These are phyloP conservation scores for Metopolophium dirhodum DNA, from an alignment of 1,140 invertebrate genomes.

Conservation along the genomic window DNA sequence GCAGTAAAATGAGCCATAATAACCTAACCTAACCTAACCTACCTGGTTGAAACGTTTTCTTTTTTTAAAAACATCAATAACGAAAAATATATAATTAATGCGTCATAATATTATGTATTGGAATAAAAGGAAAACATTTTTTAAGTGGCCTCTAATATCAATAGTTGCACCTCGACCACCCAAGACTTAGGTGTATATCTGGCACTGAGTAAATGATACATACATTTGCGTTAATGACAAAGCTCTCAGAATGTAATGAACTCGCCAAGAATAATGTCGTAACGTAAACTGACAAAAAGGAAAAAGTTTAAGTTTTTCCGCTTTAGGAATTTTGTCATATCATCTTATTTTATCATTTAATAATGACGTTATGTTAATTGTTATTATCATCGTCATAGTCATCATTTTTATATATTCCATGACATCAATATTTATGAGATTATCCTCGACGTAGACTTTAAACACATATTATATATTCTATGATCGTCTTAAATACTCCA, in stretches of 20 bases:
- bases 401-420: not conserved
- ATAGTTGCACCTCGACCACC: too few relatives aligned
- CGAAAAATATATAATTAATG: too few relatives aligned
- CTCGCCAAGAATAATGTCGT: not conserved
- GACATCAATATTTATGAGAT: not conserved
- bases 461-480: not conserved
- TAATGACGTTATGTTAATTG: not conserved
- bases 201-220: not conserved
- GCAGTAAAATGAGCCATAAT: too few relatives aligned
- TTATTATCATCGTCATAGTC: not conserved
- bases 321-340: not conserved
- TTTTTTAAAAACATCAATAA: too few relatives aligned
- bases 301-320: not conserved
- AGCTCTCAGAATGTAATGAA: not conserved
- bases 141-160: too few relatives aligned
- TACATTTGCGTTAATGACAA: not conserved
- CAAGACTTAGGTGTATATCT: too few relatives aligned
- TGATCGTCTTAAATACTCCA: not conserved
- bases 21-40: too few relatives aligned
- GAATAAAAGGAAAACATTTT: too few relatives aligned
- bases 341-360: not conserved
- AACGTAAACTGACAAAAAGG: not conserved
- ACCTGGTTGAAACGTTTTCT: too few relatives aligned
- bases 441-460: not conserved
- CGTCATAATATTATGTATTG: too few relatives aligned